Evolutionary conservation across 2,888 invertebrate species (phyloP).

Genomic region (Campaea margaritaria): DNA sequence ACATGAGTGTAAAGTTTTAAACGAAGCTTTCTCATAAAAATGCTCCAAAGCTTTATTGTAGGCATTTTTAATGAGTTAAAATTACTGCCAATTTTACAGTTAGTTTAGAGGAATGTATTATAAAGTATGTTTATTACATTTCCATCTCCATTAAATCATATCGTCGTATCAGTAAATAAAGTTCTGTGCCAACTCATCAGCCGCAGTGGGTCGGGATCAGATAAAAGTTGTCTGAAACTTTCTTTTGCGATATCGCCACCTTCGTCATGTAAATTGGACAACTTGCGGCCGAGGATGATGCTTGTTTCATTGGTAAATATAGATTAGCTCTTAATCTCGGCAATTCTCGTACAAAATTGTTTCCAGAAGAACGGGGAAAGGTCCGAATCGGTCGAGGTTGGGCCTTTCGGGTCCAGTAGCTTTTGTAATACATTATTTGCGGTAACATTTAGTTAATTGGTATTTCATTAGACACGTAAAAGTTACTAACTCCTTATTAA

Average conservation of each 20-base stretch:
- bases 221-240: conserved; percentile 81
- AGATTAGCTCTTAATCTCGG: conserved; percentile 75
- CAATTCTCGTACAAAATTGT: conserved; percentile 67
- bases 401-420: conserved; percentile 47
- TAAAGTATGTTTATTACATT: conserved; percentile 35
- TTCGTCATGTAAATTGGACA: conserved; percentile 84
- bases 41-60: too few species aligned
- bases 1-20: too few species aligned
- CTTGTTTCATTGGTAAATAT: conserved; percentile 77
- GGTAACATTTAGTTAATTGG: conserved; percentile 21
- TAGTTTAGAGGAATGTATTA: not conserved
- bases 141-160: conserved; percentile 65
- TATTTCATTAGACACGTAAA: not conserved
- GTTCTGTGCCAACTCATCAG: conserved; percentile 82
- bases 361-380: conserved; percentile 54
- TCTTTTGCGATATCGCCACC: conserved; percentile 83
- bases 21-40: too few species aligned
- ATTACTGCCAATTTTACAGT: not conserved
- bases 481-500: not conserved
- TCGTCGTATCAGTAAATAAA: conserved; percentile 78
- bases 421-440: conserved; percentile 44
- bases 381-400: conserved; percentile 39
- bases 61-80: not conserved
- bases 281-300: conserved; percentile 73
- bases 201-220: conserved; percentile 77